Evolutionary conservation across 2,888 invertebrate species (phyloP), one percentile per base, ranked within the genome.

Genomic region (Ctenicera cuprea): DNA sequence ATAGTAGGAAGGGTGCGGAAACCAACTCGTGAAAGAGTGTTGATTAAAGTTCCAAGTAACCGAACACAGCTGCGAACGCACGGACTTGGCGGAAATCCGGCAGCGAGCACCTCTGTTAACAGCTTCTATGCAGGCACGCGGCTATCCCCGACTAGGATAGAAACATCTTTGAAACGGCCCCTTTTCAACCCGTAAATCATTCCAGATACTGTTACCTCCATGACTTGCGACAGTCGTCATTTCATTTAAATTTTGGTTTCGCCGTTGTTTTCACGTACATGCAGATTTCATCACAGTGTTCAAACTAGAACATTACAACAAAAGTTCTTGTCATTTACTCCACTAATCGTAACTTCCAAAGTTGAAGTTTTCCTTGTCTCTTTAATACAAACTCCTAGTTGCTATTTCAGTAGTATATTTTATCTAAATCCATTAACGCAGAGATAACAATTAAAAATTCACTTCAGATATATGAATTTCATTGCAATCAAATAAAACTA

Each of bases 61-160:
- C 26, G 30, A 77, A 80, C 82, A 83, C 85, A 85, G 84, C 84
- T 84, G 84, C 78, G 82, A 79, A 75, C 82, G 79, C 77, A 80
- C 80, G 81, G 80, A 80, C 80, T 80, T 80, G 80, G 78, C 85
- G 85, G 85, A 85, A 85, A 85, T 85, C 85, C 85, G 85, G 85
- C 82, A 80, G 78, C 78, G 78, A 77, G 77, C 77, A 70, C 77
- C 78, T 80, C 79, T 71, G 14, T 61, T 57, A 65, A 41, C 71
- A 66, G 65, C 65, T 69, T 62, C 45, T 12, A 41, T 52, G 18
- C 22, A 26, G 26, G 22, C 16, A 33, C 54, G 54, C 54, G 54
- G 16, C 33, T 54, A n/a, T 54, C 22, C 22, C 54, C n/a, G 14
- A 30, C 26, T 30, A 2, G 16, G 16, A 54, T 33, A 54, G 30